Base-by-base conservation (phyloP, 2,797 vertebrate species). In the Meriones psammophilus region DNA sequence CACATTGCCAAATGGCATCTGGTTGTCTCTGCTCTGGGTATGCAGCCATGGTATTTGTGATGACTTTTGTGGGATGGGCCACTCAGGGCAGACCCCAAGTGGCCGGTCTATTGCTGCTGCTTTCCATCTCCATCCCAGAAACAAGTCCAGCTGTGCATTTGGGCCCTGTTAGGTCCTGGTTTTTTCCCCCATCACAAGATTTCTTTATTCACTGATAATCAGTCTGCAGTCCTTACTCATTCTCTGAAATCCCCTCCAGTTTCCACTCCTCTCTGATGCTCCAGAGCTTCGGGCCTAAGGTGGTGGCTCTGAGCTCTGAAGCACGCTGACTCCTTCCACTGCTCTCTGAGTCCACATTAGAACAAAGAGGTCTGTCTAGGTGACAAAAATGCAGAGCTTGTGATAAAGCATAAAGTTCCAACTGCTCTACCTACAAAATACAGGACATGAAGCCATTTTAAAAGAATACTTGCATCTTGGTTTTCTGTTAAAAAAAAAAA, bases 1-100 rank as follows among this genome's bases (percentile, higher is more conserved):
- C 0, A 18, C 8, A 8, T 68, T 36, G 24, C 26, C 39, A 10
- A 33, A 50, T 24, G 10, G 26, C 28, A 33, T n/a, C 80, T 24
- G 8, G 8, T 22, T 56, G 42, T n/a, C 18, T 88, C 42, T 36
- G 20, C 24, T 22, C 10, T 20, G 39, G 5, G 2, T 22, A 18
- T 13, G 30, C 10, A 0, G 71, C 26, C 36, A 1, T 74, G 18
- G 42, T 0, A 54, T 54, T n/a, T 36, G 0, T 0, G 15, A 15
- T 3, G 46, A 7, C 62, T 54, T 20, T 62, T 50, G 26, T 92
- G 85, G 54, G 14, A 9, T 36, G 24, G 0, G 54, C 7, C n/a
- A 68, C 0, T 3, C 22, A 36, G 1, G 33, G 8, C 26, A 24
- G 15, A 39, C 2, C 30, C 39, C 71, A 13, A 3, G 24, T 2